Conservation (phyloP, 30 jellyfish, hydroid and myxozoan species). For the Hydra vulgaris region DNA sequence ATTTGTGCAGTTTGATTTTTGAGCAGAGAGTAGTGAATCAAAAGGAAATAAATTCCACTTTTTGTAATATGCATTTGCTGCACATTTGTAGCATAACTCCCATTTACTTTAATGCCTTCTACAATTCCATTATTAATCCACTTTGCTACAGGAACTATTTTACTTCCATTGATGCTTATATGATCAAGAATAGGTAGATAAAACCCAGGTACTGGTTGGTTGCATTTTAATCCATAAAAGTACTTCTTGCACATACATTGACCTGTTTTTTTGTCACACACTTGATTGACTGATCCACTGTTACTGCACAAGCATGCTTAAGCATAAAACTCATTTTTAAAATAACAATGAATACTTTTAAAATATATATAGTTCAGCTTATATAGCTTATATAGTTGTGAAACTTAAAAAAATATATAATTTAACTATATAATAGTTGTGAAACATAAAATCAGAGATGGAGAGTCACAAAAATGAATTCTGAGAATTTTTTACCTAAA, state of each 20-base stretch:
- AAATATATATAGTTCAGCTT: neutral
- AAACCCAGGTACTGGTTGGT: slow-evolving; percentile 30
- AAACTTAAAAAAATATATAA: no score
- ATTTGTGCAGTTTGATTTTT: neutral
- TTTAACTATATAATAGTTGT: no score
- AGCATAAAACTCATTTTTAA: neutral
- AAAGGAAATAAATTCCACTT: neutral
- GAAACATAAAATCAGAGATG: no score
- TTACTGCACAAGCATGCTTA: slow-evolving; percentile 68
- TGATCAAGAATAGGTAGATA: slow-evolving; percentile 29
- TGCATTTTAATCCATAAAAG: slow-evolving; percentile 52
- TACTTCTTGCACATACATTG: slow-evolving; percentile 56
- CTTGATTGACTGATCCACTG: slow-evolving; percentile 51
- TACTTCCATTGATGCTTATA: slow-evolving; percentile 5
- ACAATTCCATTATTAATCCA: neutral
- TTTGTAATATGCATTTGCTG: neutral
- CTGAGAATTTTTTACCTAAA: no score
- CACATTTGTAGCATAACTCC: slow-evolving; percentile 24
- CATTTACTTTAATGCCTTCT: slow-evolving; percentile 33
- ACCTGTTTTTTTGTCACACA: slow-evolving; percentile 63
- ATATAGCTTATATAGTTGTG: neutral
- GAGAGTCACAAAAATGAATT: no score
- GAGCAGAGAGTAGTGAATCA: slow-evolving; percentile 18
- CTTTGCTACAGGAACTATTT: slow-evolving; percentile 13
- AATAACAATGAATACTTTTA: neutral